These are phyloP conservation scores for Aproaerema taeniolella DNA, from an alignment of 2,888 invertebrate species.

Conservation along the genomic window DNA sequence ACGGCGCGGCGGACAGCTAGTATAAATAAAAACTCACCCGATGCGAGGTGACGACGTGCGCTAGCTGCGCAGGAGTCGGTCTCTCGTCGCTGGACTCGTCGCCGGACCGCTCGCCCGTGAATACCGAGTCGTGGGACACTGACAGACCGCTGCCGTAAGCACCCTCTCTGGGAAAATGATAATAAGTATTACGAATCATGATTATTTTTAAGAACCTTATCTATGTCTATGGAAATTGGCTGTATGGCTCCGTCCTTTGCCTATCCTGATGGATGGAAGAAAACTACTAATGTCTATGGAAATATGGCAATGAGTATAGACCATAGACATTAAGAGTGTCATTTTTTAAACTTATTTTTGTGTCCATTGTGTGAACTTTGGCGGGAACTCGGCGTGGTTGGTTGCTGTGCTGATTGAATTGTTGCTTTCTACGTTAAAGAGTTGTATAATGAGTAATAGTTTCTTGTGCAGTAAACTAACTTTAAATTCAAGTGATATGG, in stretches of 20 bases:
- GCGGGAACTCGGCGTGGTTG: too few relatives aligned
- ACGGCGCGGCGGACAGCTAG: too few relatives aligned
- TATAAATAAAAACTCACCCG: conserved; percentile 62
- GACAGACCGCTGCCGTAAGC: conserved; percentile 81
- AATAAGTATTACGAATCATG: neutral
- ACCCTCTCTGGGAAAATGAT: conserved; percentile 49
- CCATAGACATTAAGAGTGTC: too few relatives aligned
- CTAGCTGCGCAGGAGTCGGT: conserved; percentile 48
- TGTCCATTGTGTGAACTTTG: too few relatives aligned
- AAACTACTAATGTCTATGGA: neutral
- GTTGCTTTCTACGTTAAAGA: too few relatives aligned
- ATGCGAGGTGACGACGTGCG: conserved; percentile 49
- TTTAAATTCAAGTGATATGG: too few relatives aligned
- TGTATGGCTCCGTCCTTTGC: too few relatives aligned
- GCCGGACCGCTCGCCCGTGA: conserved; percentile 85
- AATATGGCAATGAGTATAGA: neutral
- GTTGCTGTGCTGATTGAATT: too few relatives aligned
- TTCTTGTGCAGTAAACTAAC: too few relatives aligned
- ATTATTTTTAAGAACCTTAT: neutral
- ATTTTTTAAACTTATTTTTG: too few relatives aligned
- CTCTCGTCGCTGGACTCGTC: conserved; percentile 71
- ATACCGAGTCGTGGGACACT: conserved; percentile 94
- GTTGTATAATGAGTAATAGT: too few relatives aligned
- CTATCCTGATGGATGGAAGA: too few relatives aligned
- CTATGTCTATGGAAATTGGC: neutral